These are phyloP conservation scores for Acanthisitta chloris DNA, from an alignment of 2,113 vertebrate species.

Conservation along the genomic window DNA sequence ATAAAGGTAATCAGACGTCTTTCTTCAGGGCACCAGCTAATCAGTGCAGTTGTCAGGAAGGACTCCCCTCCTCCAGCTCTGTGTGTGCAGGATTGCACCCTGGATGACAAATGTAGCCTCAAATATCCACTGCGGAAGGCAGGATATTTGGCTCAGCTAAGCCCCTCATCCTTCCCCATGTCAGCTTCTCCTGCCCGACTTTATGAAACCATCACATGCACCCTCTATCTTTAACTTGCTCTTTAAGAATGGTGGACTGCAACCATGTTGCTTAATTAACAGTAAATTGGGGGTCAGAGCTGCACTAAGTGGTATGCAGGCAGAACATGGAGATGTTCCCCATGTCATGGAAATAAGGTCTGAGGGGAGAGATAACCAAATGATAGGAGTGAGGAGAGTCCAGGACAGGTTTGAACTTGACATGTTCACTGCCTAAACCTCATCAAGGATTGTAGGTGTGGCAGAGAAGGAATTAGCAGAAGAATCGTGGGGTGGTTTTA, in stretches of 20 bases:
- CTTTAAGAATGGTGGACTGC: background rate
- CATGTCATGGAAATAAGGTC: fast-evolving
- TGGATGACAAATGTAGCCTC: constrained; percentile 15
- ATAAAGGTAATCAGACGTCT: constrained; percentile 62
- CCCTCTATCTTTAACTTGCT: background rate
- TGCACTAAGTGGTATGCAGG: background rate
- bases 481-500: background rate
- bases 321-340: background rate
- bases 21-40: constrained; percentile 59
- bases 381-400: background rate
- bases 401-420: constrained; percentile 5
- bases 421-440: background rate
- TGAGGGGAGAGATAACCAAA: background rate
- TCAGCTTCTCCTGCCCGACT: background rate
- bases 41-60: constrained; percentile 49
- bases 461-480: background rate
- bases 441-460: constrained; percentile 10
- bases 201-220: background rate
- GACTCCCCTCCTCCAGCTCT: constrained; percentile 32
- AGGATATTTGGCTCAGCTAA: background rate
- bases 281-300: background rate
- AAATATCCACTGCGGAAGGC: background rate
- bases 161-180: background rate
- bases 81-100: background rate
- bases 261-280: background rate